phyloP scores from a whole-genome alignment of 2,888 invertebrate species.

The Neoitamus cyanurus region DNA sequence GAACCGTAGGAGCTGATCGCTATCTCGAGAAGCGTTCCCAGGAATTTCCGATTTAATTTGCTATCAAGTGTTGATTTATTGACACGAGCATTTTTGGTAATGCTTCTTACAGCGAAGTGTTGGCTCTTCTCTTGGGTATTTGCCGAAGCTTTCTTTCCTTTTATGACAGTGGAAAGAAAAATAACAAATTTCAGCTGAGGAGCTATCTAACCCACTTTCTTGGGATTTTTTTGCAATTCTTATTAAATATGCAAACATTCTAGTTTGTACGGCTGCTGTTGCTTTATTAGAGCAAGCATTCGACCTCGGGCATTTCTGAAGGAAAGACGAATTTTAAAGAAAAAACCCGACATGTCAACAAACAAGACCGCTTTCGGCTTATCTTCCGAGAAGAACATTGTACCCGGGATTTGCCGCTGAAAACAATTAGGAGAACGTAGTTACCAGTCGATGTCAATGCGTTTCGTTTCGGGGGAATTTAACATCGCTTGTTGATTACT shows the following conservation, averaged over 20 bases:
- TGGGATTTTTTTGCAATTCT: not conserved
- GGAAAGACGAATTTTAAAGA: not conserved
- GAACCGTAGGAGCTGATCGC: not conserved
- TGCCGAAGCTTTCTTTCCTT: not conserved
- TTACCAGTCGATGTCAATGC: not conserved
- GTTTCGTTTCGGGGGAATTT: not conserved
- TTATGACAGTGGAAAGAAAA: not conserved
- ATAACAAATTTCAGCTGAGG: not conserved
- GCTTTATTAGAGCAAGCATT: not conserved
- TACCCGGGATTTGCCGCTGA: not conserved
- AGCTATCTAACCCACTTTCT: not conserved
- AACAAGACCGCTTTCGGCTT: not conserved
- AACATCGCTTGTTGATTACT: not conserved
- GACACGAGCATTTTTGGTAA: not conserved
- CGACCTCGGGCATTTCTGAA: not conserved
- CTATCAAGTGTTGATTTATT: not conserved
- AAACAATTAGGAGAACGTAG: not conserved
- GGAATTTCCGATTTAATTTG: not conserved
- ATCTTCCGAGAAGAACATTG: not conserved
- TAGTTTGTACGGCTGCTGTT: not conserved
- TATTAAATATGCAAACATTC: not conserved
- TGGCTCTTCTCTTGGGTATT: not conserved
- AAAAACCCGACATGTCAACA: not conserved
- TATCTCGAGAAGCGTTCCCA: not conserved
- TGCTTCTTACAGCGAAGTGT: not conserved